Base-by-base conservation (phyloP, 2,113 vertebrate species). In the Vireo altiloquus region DNA sequence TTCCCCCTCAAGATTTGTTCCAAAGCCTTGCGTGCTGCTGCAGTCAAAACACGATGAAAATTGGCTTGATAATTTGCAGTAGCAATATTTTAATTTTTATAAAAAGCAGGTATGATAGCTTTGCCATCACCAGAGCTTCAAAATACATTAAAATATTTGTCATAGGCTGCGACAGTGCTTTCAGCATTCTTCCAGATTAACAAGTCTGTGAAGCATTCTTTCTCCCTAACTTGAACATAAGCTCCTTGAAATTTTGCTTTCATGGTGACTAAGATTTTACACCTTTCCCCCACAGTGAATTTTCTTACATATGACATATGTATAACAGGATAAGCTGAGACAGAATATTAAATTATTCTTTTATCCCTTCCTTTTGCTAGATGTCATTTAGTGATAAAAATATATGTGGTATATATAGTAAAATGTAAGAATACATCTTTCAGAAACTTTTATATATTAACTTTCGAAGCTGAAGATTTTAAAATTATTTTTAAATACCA, bases 201-300 rank as follows among this genome's bases (percentile, higher is more conserved):
- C 40, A 88, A 79, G 23, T 50, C 39, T 87, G 33, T 78, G 47
- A 79, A 63, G 33, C 16, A 75, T 9, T 86, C 49, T 18, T 9
- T 47, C 66, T 86, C 33, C 19, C 77, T 54, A 59, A 70, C 35
- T 37, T 33, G 15, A 74, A 35, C 60, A 84, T 77, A 92, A 87
- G 23, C 31, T 83, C 18, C 39, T 70, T 78, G 49, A 89, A 87
- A 87, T 92, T 87, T 87, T 92, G 60, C 56, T 82, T 94, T 50
- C 74, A 52, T 47, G 10, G 40, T 82, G 87, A 81, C 77, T 91
- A 59, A 94, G 52, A 91, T 47, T 89, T 96, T 92, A 82, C 71
- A 94, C 86, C 52, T 95, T 92, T 81, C 64, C 22, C 44, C 61
- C 69, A 68, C 77, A 52, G 33, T 60, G 83, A 89, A 74, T 94